Percentiles rank a stretch among this genome's conserved stretches.
phyloP scores from a whole-genome alignment of 2,797 vertebrate species.

The Lepilemur ruficaudatus region DNA sequence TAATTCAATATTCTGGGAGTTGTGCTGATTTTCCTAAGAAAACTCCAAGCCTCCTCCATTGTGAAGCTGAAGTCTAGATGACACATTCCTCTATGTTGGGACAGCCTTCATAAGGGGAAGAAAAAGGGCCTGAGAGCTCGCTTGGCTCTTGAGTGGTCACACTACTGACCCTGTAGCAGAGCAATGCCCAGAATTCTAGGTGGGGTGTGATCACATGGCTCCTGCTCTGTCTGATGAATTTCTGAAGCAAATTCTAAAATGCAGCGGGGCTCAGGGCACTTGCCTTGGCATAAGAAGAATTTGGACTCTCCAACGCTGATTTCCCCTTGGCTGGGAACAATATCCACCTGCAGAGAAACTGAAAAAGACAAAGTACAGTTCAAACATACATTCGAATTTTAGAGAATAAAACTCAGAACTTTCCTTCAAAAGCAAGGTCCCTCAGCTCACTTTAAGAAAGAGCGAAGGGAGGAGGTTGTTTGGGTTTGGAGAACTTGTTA shows the following conservation, averaged over 20 bases:
- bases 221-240: background rate
- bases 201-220: accelerated
- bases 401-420: background rate
- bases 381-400: background rate
- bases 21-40: background rate
- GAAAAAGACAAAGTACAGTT: conserved; percentile 57
- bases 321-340: conserved; percentile 95
- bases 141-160: background rate
- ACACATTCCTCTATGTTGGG: too few species aligned
- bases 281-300: conserved; percentile 98
- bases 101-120: background rate
- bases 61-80: background rate
- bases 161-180: accelerated
- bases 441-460: background rate
- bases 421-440: background rate
- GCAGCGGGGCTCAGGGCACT: conserved; percentile 33
- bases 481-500: background rate
- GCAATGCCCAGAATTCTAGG: background rate
- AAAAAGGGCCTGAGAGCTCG: background rate
- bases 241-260: background rate
- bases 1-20: background rate
- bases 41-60: background rate
- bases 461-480: background rate
- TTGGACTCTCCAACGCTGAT: conserved; percentile 98
- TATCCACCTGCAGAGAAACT: conserved; percentile 97